A percentile compares a stretch with the other conserved stretches of the same genome.
Evolutionary conservation across 2,888 invertebrate genomes (phyloP).

Genomic region (Drosophila meridiana): DNA sequence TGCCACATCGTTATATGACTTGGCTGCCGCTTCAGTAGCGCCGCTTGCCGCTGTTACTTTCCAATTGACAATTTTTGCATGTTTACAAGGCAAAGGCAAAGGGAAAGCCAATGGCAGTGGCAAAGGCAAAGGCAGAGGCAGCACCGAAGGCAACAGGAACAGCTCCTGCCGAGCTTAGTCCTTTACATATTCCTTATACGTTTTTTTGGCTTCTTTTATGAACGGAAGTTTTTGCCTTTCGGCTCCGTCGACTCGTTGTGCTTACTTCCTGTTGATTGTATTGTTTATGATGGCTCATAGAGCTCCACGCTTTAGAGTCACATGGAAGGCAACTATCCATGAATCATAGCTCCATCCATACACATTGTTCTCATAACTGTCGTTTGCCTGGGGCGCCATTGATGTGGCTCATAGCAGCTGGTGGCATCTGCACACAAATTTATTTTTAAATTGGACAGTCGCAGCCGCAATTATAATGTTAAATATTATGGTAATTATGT

Average conservation of each 20-base stretch:
- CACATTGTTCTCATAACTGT: conserved; percentile 29
- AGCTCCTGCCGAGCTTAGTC: conserved; percentile 32
- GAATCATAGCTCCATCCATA: conserved; percentile 1
- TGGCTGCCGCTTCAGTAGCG: conserved; percentile 18
- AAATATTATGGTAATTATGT: conserved; percentile 45
- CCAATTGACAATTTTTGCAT: conserved; percentile 71
- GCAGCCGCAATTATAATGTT: conserved; percentile 19
- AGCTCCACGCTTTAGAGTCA: conserved; percentile 17
- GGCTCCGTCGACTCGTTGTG: conserved; percentile 43
- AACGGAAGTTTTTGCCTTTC: conserved; percentile 46
- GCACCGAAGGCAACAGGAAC: conserved; percentile 10
- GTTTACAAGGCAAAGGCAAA: conserved; percentile 51
- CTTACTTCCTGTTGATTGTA: conserved; percentile 63
- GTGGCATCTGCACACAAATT: conserved; percentile 15
- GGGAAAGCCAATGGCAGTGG: background rate
- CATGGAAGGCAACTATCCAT: conserved; percentile 13
- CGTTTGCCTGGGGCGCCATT: conserved; percentile 27
- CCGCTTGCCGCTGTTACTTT: conserved; percentile 38
- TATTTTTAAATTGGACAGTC: conserved; percentile 10
- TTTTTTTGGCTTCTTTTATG: conserved; percentile 39
- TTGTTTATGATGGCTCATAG: conserved; percentile 57
- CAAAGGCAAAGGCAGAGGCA: conserved; percentile 10
- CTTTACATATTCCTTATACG: background rate
- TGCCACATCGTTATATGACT: conserved; percentile 58
- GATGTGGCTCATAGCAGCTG: conserved; percentile 17